These are phyloP conservation scores for Ruditapes philippinarum DNA, from an alignment of 1,140 invertebrate genomes.

Conservation along the genomic window DNA sequence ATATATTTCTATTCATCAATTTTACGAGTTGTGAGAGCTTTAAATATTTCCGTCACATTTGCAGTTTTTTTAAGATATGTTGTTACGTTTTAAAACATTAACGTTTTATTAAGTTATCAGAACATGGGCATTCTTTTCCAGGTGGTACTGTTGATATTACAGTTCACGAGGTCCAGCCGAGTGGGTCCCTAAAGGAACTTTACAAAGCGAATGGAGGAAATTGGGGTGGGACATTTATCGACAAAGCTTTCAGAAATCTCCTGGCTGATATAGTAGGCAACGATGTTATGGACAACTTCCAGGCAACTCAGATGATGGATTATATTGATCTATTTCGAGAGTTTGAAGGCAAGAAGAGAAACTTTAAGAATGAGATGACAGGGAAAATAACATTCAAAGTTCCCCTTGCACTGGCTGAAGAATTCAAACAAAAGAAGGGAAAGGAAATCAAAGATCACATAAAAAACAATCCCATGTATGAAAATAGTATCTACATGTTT, in stretches of 20 bases:
- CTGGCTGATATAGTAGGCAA: conserved; percentile 48
- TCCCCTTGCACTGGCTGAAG: conserved; percentile 8
- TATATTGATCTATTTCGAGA: conserved; percentile 59
- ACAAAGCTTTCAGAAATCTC: conserved; percentile 56
- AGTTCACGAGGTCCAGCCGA: conserved; percentile 36
- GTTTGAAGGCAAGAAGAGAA: conserved; percentile 66
- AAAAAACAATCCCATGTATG: not conserved
- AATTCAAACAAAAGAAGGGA: conserved; percentile 8
- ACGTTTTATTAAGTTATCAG: too few species aligned
- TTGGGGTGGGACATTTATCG: conserved; percentile 55
- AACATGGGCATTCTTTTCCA: not conserved
- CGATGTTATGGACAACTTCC: conserved; percentile 56
- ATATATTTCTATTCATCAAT: too few species aligned
- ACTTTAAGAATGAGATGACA: not conserved
- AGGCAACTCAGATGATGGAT: not conserved
- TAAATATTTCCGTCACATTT: too few species aligned
- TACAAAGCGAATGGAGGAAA: conserved; percentile 53
- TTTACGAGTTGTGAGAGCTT: too few species aligned
- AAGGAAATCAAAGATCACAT: conserved; percentile 39
- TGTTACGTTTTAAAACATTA: too few species aligned
- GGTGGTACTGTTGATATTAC: conserved; percentile 51
- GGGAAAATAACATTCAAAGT: conserved; percentile 40
- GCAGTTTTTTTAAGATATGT: too few species aligned
- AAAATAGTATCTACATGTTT: not conserved
- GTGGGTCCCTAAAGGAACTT: conserved; percentile 45